phyloP scores from a whole-genome alignment of 1,140 invertebrate genomes.

The Coptotermes formosanus region DNA sequence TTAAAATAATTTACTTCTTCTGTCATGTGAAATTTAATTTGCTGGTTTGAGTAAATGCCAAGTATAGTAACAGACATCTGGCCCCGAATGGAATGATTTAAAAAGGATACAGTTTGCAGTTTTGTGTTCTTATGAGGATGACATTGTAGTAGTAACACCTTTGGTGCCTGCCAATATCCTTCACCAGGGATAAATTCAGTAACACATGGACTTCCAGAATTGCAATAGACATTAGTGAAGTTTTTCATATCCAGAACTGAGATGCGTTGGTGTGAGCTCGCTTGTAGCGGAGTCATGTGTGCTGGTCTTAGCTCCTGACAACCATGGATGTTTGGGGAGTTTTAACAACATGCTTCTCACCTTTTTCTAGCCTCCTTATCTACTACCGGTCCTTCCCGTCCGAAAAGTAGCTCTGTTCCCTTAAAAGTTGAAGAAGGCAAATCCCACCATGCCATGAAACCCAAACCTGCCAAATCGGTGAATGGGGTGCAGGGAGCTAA shows the following conservation, averaged over 20 bases:
- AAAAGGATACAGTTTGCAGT: too few species aligned
- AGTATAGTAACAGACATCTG: too few species aligned
- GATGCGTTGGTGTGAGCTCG: background rate
- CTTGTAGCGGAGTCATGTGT: background rate
- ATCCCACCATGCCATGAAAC: constrained; percentile 37
- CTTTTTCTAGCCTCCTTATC: constrained; percentile 53
- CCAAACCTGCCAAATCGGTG: constrained; percentile 37
- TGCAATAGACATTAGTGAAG: constrained; percentile 6
- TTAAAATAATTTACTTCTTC: too few species aligned
- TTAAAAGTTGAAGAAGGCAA: constrained; percentile 37
- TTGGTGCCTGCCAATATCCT: background rate
- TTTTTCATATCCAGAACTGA: background rate
- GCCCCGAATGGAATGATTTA: too few species aligned
- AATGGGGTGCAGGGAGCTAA: constrained; percentile 34
- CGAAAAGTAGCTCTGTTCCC: constrained; percentile 51
- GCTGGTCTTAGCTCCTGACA: constrained; percentile 4
- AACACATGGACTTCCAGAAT: background rate
- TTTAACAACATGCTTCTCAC: constrained; percentile 37
- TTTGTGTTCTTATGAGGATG: too few species aligned
- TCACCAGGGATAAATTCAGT: background rate
- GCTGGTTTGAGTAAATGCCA: too few species aligned
- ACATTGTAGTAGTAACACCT: background rate
- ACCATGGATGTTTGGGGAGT: constrained; percentile 11
- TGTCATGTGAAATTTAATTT: too few species aligned
- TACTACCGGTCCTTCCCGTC: constrained; percentile 52